phyloP scores from a whole-genome alignment of 2,888 invertebrate species.

The Blera fallax region DNA sequence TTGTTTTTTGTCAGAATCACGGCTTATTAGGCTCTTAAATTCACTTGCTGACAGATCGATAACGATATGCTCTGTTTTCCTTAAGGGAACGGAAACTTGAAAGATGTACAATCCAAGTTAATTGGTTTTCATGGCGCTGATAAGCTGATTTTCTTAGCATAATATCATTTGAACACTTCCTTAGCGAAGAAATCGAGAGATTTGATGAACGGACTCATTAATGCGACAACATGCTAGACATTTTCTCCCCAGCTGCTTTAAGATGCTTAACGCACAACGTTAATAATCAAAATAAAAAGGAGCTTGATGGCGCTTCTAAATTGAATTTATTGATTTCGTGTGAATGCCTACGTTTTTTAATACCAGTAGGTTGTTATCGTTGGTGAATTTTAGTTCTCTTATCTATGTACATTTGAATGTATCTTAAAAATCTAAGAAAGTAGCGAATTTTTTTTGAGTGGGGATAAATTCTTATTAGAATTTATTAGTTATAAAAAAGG shows the following conservation, averaged over 20 bases:
- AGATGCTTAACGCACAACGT: background rate
- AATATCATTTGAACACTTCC: background rate
- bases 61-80: background rate
- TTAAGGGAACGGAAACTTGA: no score
- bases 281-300: background rate
- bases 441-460: background rate
- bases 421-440: no score
- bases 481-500: no score
- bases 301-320: background rate
- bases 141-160: background rate
- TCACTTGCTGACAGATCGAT: background rate
- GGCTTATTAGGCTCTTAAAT: background rate
- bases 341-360: constrained; percentile 11
- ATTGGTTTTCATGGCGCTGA: background rate
- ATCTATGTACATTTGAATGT: no score
- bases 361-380: background rate
- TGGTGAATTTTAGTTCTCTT: no score
- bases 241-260: background rate
- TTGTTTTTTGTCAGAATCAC: background rate
- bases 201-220: background rate
- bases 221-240: background rate
- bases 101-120: background rate
- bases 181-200: background rate
- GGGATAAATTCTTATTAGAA: no score
- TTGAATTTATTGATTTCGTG: constrained; percentile 12